Evolutionary conservation across 2,888 invertebrate genomes (phyloP), one percentile per base, ranked within the genome.

Genomic region (Thera obeliscata): DNA sequence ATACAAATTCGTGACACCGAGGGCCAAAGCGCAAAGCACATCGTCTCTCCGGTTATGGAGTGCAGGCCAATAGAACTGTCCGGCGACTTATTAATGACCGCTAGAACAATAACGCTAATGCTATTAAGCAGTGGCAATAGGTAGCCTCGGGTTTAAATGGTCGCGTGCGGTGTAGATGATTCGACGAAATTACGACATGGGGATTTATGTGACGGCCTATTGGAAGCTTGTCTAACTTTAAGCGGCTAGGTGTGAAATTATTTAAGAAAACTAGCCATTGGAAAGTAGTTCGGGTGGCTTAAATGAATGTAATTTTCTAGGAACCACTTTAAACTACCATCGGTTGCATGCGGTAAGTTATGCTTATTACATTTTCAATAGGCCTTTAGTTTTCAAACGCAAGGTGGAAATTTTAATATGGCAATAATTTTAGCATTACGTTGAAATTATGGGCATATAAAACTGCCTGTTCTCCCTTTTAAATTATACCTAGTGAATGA

Each of bases 21-120:
- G 63, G 80, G 81, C 81, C 81, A 81, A 80, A 82, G 61, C 66
- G 57, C 66, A 66, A 61, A 61, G 78, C 67, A 67, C 81, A 78
- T 78, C 80, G 80, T 77, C 80, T 79, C 79, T 76, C 85, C 89
- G 78, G 84, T 88, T 90, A 90, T 87, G 87, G 89, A 82, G 78
- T 76, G 81, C 78, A 76, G 81, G 75, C 88, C 90, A 88, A 91
- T 91, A 89, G 87, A 91, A 88, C 89, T 90, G 90, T 90, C 90
- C 76, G 59, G 74, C 76, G 80, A 82, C 87, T 90, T 92, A 93
- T 93, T 91, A 92, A 93, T 88, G 90, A 86, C 82, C 78, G 74
- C 76, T 81, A 85, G 88, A 46, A 90, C 91, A 91, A 91, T 90
- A 87, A 89, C 83, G 84, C 86, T 90, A 90, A 91, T 88, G 88